These are phyloP conservation scores for Anthonomus grandis DNA, from an alignment of 1,140 invertebrate species.

Conservation along the genomic window DNA sequence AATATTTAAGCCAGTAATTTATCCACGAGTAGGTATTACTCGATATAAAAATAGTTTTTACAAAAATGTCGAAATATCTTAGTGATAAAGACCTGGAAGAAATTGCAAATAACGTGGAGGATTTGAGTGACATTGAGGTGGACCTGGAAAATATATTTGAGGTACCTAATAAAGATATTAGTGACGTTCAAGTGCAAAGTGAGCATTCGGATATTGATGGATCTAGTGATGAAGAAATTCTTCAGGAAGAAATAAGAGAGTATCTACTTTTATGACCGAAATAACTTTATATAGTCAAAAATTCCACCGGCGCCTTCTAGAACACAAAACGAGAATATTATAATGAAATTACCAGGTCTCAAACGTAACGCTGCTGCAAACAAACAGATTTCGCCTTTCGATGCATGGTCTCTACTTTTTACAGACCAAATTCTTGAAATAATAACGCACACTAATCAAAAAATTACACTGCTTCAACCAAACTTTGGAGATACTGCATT, in stretches of 20 bases:
- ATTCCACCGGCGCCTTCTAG: neutral
- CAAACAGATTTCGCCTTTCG: neutral
- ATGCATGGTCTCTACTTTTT: constrained; percentile 1
- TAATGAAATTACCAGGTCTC: neutral
- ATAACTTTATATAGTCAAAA: constrained; percentile 9
- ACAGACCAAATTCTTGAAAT: neutral
- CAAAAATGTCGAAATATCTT: neutral
- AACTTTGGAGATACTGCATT: neutral
- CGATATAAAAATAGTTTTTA: neutral
- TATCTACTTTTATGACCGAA: no score
- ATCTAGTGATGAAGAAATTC: neutral
- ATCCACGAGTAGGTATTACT: neutral
- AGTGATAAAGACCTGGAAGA: neutral
- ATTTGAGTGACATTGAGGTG: neutral
- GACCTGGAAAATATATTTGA: neutral
- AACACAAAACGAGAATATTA: neutral
- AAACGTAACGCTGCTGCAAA: constrained; percentile 2
- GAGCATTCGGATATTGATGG: neutral
- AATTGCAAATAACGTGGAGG: neutral
- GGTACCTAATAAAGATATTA: neutral
- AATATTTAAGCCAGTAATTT: neutral
- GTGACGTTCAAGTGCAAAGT: neutral
- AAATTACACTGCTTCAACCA: neutral
- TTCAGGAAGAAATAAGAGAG: neutral
- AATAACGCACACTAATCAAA: neutral